A percentile compares a stretch with the other conserved stretches of the same genome.
Evolutionary conservation across 2,888 invertebrate genomes (phyloP).

Genomic region (Maniola hyperantus): DNA sequence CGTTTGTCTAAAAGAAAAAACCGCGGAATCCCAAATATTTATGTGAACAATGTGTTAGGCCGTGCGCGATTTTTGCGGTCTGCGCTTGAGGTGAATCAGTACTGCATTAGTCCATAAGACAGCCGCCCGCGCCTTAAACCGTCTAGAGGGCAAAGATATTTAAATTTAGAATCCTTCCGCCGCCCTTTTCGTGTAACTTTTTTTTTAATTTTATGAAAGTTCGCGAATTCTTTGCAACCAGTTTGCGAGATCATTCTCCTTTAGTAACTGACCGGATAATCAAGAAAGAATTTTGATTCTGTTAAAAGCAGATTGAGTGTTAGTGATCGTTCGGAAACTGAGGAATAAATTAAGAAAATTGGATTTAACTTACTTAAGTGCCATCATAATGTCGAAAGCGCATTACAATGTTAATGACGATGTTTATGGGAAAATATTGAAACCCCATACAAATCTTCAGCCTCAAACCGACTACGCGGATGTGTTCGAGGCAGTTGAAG

Average conservation of each 20-base stretch:
- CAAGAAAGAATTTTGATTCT: not conserved
- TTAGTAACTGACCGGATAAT: not conserved
- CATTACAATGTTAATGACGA: conserved; percentile 77
- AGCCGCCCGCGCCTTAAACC: conserved; percentile 72
- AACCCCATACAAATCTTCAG: conserved; percentile 56
- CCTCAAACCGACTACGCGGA: conserved; percentile 67
- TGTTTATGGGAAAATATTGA: conserved; percentile 74
- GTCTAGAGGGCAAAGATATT: conserved; percentile 63
- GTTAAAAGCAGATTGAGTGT: not conserved
- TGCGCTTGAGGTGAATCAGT: conserved; percentile 77
- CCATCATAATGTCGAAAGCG: conserved; percentile 56
- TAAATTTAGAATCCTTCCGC: conserved; percentile 75
- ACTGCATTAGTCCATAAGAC: conserved; percentile 75
- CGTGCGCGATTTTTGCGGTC: conserved; percentile 70
- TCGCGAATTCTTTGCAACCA: conserved; percentile 50
- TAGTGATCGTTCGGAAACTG: conserved; percentile 2
- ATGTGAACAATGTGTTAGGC: conserved; percentile 72
- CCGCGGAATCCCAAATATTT: conserved; percentile 61
- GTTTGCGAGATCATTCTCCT: conserved; percentile 47
- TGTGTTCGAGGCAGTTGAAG: conserved; percentile 70
- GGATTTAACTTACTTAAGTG: not conserved
- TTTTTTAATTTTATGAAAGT: conserved; percentile 42
- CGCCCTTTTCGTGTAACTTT: conserved; percentile 58
- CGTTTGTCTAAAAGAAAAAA: conserved; percentile 11
- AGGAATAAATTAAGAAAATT: conserved; percentile 5